Evolutionary conservation across 2,797 vertebrate species (phyloP), one percentile per base, ranked within the genome.

Genomic region (Pyrrhura leucotis): DNA sequence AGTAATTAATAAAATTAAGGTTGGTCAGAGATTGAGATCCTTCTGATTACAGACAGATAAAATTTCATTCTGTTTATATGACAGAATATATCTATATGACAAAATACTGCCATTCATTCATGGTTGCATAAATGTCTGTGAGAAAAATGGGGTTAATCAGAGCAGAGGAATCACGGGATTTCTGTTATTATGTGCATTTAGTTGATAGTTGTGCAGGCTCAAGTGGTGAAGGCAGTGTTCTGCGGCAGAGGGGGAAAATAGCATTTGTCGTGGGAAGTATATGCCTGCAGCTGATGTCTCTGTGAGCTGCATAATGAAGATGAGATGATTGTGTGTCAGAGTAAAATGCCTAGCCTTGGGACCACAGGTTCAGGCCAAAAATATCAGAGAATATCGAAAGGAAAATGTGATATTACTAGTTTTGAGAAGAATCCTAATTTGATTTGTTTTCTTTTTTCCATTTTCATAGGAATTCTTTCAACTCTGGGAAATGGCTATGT

Each of bases 401-500:
- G 40, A 77, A 77, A 26, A 14, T 39, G 66, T 10, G 14, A 2
- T 50, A 40, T 54, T 89, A 15, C 12, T 91, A 11, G 0, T 75
- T 92, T 66, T 54, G n/a, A 39, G 42, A 18, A 44, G 3, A 22
- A 48, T 51, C 83, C 50, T 86, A 31, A 40, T 73, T 33, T 54
- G 3, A 28, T 62, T 86, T 12, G 4, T 35, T 73, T 63, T 54
- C 2, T 51, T 31, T 53, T 75, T 85, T 42, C 22, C 78, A 76
- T 95, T 97, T 66, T 96, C 95, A 15, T 97, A 99, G 99, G 99
- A 37, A 95, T 99, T 80, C 66, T 99, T 94, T 99, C 99, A 54
- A 98, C 98, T 65, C 97, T 98, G 67, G 99, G 99, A 66, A 99
- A 99, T 37, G 99, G 99, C 19, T 99, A 99, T 77, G 99, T 99